Evolutionary conservation across 2,113 vertebrate species (phyloP), one percentile per base, ranked within the genome.

Genomic region (Sterrhoptilus dennistouni): DNA sequence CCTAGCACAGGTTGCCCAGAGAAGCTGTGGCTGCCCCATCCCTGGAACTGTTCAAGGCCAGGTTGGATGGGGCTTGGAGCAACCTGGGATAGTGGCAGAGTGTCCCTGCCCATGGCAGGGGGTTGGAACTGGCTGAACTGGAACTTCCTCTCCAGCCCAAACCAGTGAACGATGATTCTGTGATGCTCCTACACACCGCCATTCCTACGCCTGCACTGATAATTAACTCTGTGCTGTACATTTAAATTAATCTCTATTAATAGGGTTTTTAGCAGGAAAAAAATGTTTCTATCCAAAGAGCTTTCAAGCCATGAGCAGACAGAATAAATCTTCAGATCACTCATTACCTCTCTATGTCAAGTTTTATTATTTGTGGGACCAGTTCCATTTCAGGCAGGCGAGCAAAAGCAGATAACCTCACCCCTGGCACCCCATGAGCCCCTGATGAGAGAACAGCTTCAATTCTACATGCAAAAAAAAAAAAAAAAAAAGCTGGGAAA

Each of bases 51-150:
- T 36, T 0, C 79, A 35, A 42, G 25, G 31, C 10, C 47, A 61
- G 54, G 25, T 0, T 40, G 45, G 36, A 81, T 0, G 0, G 27
- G 33, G 36, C 12, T 74, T 59, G 28, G 35, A 54, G 6, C 12
- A 35, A 0, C 4, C 17, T 42, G 31, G 40, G 1, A 0, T 2
- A 8, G 54, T 7, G 40, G 25, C 38, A 27, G 49, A n/a, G 20
- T 53, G 38, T 14, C 24, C 11, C 28, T 75, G 61, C 6, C 38
- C 17, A 11, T 5, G 21, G n/a, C 13, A 47, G 28, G 33, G 49
- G 5, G 22, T 0, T 38, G 28, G n/a, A 49, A 83, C 6, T 8
- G 42, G 31, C 49, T 56, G 31, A 40, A 18, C 12, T 33, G 19
- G 29, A 89, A 52, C 8, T 8, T 59, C 8, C 5, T 15, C 22